Evolutionary conservation across 1,140 invertebrate genomes (phyloP).

Genomic region (Drosophila sulfurigaster): DNA sequence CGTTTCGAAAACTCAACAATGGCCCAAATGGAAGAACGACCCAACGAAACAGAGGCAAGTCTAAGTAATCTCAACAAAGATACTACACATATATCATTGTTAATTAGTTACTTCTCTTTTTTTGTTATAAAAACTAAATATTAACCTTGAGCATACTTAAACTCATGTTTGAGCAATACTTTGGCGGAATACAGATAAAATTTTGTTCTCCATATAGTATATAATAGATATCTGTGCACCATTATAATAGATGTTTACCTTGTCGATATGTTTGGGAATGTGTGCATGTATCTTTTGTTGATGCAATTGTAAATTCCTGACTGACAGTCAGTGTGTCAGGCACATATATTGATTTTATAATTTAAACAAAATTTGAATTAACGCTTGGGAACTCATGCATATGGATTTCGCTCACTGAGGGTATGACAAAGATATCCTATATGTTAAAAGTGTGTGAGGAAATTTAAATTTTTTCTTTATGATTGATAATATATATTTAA

Average conservation of each 20-base stretch:
- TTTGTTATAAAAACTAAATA: background rate
- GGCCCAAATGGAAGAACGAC: constrained; percentile 33
- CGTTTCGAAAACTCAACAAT: constrained; percentile 37
- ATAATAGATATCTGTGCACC: constrained; percentile 20
- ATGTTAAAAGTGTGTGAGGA: background rate
- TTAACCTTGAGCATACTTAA: constrained; percentile 1
- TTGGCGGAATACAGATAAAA: background rate
- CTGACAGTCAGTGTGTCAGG: constrained; percentile 14
- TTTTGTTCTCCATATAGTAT: background rate
- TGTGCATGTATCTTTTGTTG: constrained; percentile 1
- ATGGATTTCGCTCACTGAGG: constrained; percentile 5
- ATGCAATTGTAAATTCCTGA: constrained; percentile 31
- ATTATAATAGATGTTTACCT: constrained; percentile 33
- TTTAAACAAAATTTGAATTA: constrained; percentile 28
- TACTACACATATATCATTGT: background rate
- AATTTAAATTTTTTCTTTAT: background rate
- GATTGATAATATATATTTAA: background rate
- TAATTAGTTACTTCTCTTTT: background rate
- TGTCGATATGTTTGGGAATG: constrained; percentile 6
- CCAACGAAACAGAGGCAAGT: constrained; percentile 38
- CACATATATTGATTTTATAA: constrained; percentile 50
- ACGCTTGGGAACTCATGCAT: constrained; percentile 14
- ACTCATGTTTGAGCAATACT: background rate
- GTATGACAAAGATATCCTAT: background rate
- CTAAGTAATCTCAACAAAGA: background rate